phyloP scores from a whole-genome alignment of 2,888 invertebrate species.

The Boloria selene region DNA sequence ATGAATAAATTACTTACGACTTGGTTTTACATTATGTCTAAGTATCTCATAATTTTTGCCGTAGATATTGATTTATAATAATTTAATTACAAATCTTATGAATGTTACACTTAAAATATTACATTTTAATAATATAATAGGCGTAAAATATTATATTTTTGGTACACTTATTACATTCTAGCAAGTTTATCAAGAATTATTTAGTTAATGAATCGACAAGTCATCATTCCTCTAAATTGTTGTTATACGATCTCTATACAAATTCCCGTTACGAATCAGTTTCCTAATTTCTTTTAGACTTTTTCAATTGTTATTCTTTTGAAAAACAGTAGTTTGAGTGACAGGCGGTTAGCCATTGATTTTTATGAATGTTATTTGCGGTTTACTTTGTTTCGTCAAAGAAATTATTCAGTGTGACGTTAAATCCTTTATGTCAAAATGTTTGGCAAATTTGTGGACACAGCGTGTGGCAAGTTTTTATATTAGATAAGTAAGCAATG shows the following conservation, averaged over 20 bases:
- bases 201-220: conserved; percentile 25
- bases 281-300: conserved; percentile 22
- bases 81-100: no score
- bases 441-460: conserved; percentile 58
- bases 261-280: conserved; percentile 26
- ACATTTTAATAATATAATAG: no score
- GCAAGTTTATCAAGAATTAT: no score
- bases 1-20: no score
- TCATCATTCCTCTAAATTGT: conserved; percentile 28
- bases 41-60: no score
- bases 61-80: no score
- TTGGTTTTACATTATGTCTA: no score
- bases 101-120: no score
- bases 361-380: conserved; percentile 35
- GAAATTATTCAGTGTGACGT: conserved; percentile 46
- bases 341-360: conserved; percentile 36
- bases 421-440: conserved; percentile 57
- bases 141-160: no score
- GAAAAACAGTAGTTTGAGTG: conserved; percentile 40
- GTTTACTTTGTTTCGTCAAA: conserved; percentile 33
- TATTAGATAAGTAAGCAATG: neutral
- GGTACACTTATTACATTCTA: no score
- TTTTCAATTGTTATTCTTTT: conserved; percentile 34
- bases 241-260: conserved; percentile 14
- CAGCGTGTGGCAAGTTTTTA: conserved; percentile 54